phyloP scores from a whole-genome alignment of 2,888 invertebrate genomes.

The Opisthograptis luteolata region DNA sequence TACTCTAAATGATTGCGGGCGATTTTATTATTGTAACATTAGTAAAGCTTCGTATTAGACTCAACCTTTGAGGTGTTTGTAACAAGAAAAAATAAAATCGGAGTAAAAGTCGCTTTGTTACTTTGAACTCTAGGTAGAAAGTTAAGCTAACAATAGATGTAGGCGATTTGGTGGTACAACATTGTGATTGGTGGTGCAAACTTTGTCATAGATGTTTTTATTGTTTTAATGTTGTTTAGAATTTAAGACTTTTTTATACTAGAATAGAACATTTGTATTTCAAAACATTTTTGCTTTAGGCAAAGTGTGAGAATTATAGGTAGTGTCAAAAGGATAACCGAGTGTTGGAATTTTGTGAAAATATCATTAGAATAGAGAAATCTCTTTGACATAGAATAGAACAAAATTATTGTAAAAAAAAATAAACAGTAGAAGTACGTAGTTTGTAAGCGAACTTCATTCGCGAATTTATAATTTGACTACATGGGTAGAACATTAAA shows the following conservation, averaged over 20 bases:
- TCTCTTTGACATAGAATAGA: constrained; percentile 63
- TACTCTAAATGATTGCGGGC: constrained; percentile 58
- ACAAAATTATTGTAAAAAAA: constrained; percentile 46
- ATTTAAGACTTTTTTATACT: constrained; percentile 58
- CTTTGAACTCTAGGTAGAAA: constrained; percentile 53
- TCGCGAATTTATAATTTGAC: constrained; percentile 61
- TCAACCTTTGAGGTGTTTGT: constrained; percentile 47
- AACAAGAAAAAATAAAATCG: constrained; percentile 33
- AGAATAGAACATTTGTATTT: constrained; percentile 50
- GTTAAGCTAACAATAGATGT: constrained; percentile 56
- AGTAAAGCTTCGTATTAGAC: constrained; percentile 65
- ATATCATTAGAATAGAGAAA: constrained; percentile 53
- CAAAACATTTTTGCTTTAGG: constrained; percentile 66
- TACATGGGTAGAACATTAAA: constrained; percentile 60
- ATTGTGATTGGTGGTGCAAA: constrained; percentile 82
- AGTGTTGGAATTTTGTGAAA: constrained; percentile 35
- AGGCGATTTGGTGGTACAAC: constrained; percentile 59
- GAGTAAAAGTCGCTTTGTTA: constrained; percentile 31
- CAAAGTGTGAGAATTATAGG: constrained; percentile 39
- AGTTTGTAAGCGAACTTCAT: constrained; percentile 62
- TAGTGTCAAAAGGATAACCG: constrained; percentile 45
- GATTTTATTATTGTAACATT: constrained; percentile 67
- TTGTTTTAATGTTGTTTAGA: constrained; percentile 67
- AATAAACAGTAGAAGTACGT: constrained; percentile 66
- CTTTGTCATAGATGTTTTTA: constrained; percentile 62